phyloP scores from a whole-genome alignment of 2,888 invertebrate genomes.

The Daptonema setosum region DNA sequence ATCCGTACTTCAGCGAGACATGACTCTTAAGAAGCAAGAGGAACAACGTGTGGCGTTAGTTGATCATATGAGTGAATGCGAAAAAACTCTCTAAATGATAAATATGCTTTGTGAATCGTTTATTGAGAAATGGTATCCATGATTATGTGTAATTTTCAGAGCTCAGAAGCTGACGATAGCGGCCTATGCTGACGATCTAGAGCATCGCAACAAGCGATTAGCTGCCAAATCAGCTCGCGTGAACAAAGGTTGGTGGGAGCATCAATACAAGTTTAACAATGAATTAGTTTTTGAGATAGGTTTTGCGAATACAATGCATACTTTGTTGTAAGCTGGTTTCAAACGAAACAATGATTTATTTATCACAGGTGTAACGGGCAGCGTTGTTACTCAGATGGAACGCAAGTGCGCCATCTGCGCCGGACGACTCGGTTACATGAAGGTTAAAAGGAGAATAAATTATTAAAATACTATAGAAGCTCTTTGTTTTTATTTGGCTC shows the following conservation, averaged over 20 bases:
- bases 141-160: neutral
- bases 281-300: too few species aligned
- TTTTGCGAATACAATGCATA: too few species aligned
- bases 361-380: neutral
- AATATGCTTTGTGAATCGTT: too few species aligned
- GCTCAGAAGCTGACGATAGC: neutral
- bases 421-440: neutral
- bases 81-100: too few species aligned
- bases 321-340: too few species aligned
- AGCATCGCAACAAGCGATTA: neutral
- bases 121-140: too few species aligned
- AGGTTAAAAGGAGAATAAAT: neutral
- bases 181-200: neutral
- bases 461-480: neutral
- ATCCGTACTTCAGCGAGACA: neutral
- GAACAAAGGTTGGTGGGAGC: too few species aligned
- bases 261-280: too few species aligned
- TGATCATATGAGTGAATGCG: too few species aligned
- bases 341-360: too few species aligned
- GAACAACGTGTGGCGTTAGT: neutral
- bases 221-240: neutral
- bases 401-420: neutral
- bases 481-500: neutral
- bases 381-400: neutral
- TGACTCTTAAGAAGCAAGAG: neutral